A percentile compares a stretch with the other conserved stretches of the same genome.
phyloP scores from a whole-genome alignment of 2,113 vertebrate genomes.

The Malurus melanocephalus region DNA sequence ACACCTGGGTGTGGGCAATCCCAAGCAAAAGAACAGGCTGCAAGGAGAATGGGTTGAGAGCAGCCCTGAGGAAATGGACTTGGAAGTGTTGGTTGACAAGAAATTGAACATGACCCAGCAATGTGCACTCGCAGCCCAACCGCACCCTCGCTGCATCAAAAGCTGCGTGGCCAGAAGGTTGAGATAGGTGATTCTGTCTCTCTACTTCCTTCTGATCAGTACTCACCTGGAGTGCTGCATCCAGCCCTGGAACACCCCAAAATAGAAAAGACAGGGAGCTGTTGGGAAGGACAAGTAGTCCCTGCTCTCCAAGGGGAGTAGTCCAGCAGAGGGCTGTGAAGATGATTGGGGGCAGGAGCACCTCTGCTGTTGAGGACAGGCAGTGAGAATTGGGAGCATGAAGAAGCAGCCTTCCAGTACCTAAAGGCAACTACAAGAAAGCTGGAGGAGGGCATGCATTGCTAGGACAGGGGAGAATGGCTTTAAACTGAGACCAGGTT shows the following conservation, averaged over 20 bases:
- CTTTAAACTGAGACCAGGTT: background rate
- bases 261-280: background rate
- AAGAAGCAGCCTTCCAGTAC: background rate
- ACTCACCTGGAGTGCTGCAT: background rate
- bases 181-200: background rate
- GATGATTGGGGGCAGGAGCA: background rate
- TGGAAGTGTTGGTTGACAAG: background rate
- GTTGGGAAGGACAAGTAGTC: background rate
- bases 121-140: rapidly evolving
- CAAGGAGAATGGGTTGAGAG: background rate
- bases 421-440: background rate
- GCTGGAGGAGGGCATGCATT: background rate
- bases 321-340: no score
- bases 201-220: background rate
- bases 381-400: background rate
- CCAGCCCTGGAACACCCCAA: background rate
- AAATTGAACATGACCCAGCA: background rate
- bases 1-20: background rate
- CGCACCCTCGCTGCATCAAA: rapidly evolving
- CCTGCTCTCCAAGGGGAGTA: no score
- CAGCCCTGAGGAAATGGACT: background rate
- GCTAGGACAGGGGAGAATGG: background rate
- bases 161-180: background rate
- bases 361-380: background rate
- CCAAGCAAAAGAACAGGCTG: background rate